phyloP scores from a whole-genome alignment of 92 coral and sea anemone genomes.

The Pocillopora meandrina region DNA sequence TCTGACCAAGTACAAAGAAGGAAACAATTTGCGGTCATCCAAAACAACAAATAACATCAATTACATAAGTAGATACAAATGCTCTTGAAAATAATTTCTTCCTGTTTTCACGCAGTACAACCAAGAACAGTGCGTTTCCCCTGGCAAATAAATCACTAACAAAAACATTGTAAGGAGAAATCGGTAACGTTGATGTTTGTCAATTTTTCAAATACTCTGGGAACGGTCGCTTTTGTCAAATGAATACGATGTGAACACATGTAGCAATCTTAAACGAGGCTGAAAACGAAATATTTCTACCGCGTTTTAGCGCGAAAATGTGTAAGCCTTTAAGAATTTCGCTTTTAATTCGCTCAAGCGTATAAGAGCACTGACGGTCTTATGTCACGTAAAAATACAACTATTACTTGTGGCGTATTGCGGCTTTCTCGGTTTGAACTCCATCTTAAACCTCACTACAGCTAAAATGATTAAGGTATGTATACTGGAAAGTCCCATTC shows the following conservation, averaged over 20 bases:
- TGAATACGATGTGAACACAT: neutral
- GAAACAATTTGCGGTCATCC: too few relatives aligned
- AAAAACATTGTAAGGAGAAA: too few relatives aligned
- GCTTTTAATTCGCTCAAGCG: neutral
- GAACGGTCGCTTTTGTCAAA: neutral
- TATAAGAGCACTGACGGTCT: neutral
- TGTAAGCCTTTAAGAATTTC: neutral
- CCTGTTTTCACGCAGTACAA: too few relatives aligned
- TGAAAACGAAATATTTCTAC: neutral
- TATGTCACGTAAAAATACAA: neutral
- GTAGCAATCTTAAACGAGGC: neutral
- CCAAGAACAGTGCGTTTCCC: too few relatives aligned
- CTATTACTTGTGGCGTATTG: neutral
- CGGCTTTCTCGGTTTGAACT: neutral
- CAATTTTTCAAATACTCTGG: neutral
- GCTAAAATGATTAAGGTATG: slow-evolving; percentile 12
- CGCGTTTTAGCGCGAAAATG: neutral
- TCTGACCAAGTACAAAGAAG: too few relatives aligned
- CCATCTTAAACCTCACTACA: neutral
- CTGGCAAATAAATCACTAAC: too few relatives aligned
- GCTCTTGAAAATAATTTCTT: too few relatives aligned
- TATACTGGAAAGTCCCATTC: neutral
- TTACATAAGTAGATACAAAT: too few relatives aligned
- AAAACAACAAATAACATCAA: too few relatives aligned
- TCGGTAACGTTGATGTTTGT: too few relatives aligned